Base-by-base conservation (phyloP, 1,140 invertebrate genomes). In the Palaemon carinicauda region DNA sequence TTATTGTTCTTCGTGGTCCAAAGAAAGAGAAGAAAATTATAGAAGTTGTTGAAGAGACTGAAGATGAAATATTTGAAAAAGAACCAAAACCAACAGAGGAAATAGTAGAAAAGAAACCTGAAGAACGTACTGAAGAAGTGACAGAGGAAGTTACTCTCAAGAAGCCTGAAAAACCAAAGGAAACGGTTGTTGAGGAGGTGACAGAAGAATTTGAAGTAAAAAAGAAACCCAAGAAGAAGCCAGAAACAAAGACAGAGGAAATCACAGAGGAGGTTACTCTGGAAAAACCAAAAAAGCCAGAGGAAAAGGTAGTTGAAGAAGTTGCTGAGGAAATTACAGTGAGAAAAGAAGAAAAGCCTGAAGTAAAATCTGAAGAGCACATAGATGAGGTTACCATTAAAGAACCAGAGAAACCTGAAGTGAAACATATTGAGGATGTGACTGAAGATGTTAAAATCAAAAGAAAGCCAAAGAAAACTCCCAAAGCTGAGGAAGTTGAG, bases 331-430 rank as follows among this genome's bases (percentile, higher is more conserved):
- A 87, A 54, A 51, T 54, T 17, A 21, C 50, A 5, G 17, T 80
- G 24, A 87, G 73, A 19, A 73, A 83, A 81, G 87, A 87, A 75
- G 85, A 88, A 56, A 87, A 82, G 65, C 29, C 50, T 27, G 65
- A 73, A 77, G 90, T 90, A 89, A 89, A 90, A 87, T 91, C 90
- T 21, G 90, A 92, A 83, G 77, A 90, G 27, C 54, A 77, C 12
- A 21, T 29, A 19, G 79, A 83, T 31, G 80, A 79, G 31, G 82
- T 86, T 10, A 71, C 56, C 1, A 79, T 79, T 15, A 82, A 73
- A 27, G 82, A 65, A 75, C 29, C 41, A 41, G 41, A 41, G 5
- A 41, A 71, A 73, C 77, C 52, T 12, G 14, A 50, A 19, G 53
- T 73, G 52, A 33, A 17, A 3, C 17, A 9, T 33, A 17, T 84